phyloP scores from a whole-genome alignment of 2,888 invertebrate species.

The Tetropium fuscum region DNA sequence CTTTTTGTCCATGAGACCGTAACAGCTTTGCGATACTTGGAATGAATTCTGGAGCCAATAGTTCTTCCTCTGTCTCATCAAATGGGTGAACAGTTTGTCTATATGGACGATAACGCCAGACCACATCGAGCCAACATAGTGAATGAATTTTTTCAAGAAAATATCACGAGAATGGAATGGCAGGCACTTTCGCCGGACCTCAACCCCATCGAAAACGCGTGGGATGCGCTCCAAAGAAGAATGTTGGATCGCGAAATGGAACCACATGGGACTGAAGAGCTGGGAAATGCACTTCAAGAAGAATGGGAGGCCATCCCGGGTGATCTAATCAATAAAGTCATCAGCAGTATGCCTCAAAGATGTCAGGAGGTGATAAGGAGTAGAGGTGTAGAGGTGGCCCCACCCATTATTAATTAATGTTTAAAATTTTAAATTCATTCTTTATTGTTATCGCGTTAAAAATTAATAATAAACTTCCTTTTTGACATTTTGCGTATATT shows the following conservation, averaged over 20 bases:
- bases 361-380: neutral
- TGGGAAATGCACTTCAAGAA: neutral
- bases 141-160: neutral
- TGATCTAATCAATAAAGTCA: neutral
- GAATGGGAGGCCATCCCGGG: neutral
- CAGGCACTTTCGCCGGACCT: neutral
- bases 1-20: neutral
- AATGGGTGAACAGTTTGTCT: neutral
- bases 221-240: neutral
- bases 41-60: neutral
- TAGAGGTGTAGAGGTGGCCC: conserved; percentile 1
- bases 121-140: neutral
- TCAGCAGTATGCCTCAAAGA: neutral
- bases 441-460: neutral
- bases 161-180: neutral
- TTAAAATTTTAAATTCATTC: neutral
- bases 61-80: neutral
- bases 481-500: neutral
- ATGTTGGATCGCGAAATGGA: neutral
- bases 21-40: neutral
- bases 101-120: neutral
- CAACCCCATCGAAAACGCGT: neutral
- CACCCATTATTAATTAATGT: neutral
- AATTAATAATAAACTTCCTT: conserved; percentile 1
- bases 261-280: neutral